Evolutionary conservation across 2,797 vertebrate genomes (phyloP), one percentile per base, ranked within the genome.

Genomic region (Pseudochromis fuscus): DNA sequence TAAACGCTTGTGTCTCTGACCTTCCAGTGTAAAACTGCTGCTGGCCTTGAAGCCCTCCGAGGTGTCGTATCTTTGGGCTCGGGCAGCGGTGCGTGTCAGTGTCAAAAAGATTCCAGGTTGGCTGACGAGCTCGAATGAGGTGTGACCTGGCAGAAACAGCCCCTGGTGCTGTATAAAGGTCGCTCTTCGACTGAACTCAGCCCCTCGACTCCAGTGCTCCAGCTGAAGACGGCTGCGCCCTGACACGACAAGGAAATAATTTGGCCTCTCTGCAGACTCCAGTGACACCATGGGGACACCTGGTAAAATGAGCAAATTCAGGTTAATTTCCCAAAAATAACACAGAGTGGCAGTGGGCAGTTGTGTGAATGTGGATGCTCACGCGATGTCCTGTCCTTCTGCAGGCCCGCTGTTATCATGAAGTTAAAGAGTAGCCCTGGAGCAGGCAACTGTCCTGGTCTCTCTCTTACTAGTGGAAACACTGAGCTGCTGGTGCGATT

Each of bases 181-280:
- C 37, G 96, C 96, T 81, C 80, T 93, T 64, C 81, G 94, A 45
- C 51, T 89, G 84, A 98, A 99, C 30, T 93, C 94, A 5, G 88
- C 83, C 59, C 89, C 95, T 37, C 90, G 89, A 78, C 90, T 92
- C 98, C 97, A 99, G 50, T 87, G 95, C 80, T 96, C 94, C 91
- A 99, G 40, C 10, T 92, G 94, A 38, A 98, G 30, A 1, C 71
- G 88, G 62, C 92, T 93, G 59, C 95, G 90, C 4, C 94, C 87
- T 0, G 94, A 92, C 30, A 96, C 93, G 0, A 87, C 95, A 23
- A 99, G 92, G 89, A 98, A 99, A 88, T 95, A 98, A 91, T 98
- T 99, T 27, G 98, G 97, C 60, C 98, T 95, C 89, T 98, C 97
- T 2, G 97, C 97, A 73, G 97, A 98, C 81, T 99, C 98, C 83